Evolutionary conservation across 2,888 invertebrate species (phyloP), one percentile per base, ranked within the genome.

Genomic region (Capitulum mitella): DNA sequence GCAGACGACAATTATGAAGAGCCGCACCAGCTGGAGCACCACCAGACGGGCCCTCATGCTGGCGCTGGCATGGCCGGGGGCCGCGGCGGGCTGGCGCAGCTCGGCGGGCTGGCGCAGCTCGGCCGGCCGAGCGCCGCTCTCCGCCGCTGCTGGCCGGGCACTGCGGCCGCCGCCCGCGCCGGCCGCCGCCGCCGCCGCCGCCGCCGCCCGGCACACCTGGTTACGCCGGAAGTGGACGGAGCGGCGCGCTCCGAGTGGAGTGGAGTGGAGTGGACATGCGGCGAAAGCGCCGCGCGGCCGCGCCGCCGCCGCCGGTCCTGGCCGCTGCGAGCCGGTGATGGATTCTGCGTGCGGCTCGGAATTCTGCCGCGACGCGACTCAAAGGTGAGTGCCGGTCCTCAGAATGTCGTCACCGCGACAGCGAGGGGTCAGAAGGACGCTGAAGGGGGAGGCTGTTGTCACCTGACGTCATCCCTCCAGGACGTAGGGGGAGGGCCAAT

Each of bases 1-100:
- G 88, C 92, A 92, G 86, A 92, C 90, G 88, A 92, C 91, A 89
- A 93, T 91, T 88, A 92, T 90, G 88, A 92, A 90, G 87, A 91
- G 90, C 89, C 91, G 91, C 90, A 92, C 32, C 22, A 70, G 70
- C 70, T 70, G 70, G 19, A 37, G 70, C 37, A 26, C 70, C 16
- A 37, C 37, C 70, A 37, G 70, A 16, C 70, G 34, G 37, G 70
- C 37, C 70, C 70, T 70, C 70, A 70, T 70, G 37, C 70, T 70
- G 64, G 3, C 32, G 32, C 14, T 19, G 58, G 37, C 70, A 70
- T 70, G 70, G 70, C 37, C 32, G 29, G 19, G n/a, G n/a, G n/a
- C n/a, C 70, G 34, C 3, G 5, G 34, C 70, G 16, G 37, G 22
- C 70, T 19, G 70, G 70, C 3, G 32, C 61, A 32, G 61, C 61